phyloP scores from a whole-genome alignment of 2,888 invertebrate species.

The Amblyjoppa proteus region DNA sequence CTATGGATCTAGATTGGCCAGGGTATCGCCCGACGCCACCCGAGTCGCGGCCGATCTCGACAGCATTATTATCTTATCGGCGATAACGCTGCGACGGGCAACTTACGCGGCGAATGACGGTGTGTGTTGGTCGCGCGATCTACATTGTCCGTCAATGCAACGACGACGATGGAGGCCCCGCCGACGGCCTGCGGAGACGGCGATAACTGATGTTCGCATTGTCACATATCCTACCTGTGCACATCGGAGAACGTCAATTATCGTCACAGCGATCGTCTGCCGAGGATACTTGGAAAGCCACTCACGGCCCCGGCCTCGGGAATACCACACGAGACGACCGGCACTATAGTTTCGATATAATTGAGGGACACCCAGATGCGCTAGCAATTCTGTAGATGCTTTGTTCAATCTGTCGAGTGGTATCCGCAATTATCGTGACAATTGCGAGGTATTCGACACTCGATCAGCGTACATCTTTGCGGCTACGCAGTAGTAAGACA shows the following conservation, averaged over 20 bases:
- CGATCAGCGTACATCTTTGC: too few species aligned
- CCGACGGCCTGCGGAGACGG: constrained; percentile 11
- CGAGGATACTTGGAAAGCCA: constrained; percentile 45
- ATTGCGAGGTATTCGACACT: not conserved
- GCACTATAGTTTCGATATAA: constrained; percentile 3
- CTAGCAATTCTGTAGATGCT: not conserved
- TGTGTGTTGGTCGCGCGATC: not conserved
- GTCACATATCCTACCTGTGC: constrained; percentile 21
- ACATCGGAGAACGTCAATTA: constrained; percentile 48
- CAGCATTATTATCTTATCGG: not conserved
- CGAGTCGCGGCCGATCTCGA: too few species aligned
- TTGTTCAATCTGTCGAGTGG: not conserved
- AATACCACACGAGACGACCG: constrained; percentile 31
- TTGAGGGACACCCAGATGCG: not conserved
- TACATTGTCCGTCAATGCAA: constrained; percentile 1
- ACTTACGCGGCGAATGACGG: not conserved
- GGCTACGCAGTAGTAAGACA: too few species aligned
- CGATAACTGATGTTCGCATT: constrained; percentile 47
- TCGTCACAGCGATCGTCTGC: constrained; percentile 57
- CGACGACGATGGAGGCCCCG: not conserved
- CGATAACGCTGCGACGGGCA: not conserved
- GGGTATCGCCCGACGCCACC: not conserved
- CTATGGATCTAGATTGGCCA: not conserved
- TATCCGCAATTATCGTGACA: not conserved
- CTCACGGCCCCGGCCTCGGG: constrained; percentile 37